Conservation (phyloP, 2,797 vertebrate species). For the Rousettus madagascariensis region DNA sequence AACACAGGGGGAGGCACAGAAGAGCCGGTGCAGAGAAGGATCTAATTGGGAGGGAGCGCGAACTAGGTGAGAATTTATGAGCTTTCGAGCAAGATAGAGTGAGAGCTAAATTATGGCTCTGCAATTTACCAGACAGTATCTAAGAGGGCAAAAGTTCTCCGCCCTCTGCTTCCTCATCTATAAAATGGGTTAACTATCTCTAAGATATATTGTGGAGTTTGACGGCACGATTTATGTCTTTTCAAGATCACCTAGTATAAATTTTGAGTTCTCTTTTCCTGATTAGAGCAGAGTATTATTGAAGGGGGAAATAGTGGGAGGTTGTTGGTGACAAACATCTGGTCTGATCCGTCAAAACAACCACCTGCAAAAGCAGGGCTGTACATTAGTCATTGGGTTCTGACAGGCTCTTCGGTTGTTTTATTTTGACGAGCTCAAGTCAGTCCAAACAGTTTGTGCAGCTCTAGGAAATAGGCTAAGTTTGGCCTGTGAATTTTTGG, state of each 20-base stretch:
- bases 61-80: not conserved
- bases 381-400: not conserved
- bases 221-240: not conserved
- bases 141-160: not conserved
- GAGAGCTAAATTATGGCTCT: not conserved
- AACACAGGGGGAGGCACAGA: accelerated
- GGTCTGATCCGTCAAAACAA: not conserved
- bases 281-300: not conserved
- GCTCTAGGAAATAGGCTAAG: conserved; percentile 59
- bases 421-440: conserved; percentile 24
- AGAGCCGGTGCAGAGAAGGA: not conserved
- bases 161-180: not conserved
- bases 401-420: not conserved
- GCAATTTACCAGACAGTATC: not conserved
- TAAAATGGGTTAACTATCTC: not conserved
- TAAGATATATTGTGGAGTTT: not conserved
- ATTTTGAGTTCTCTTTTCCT: not conserved
- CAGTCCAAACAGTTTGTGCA: conserved; percentile 40
- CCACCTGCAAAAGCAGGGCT: not conserved
- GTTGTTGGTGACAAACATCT: not conserved
- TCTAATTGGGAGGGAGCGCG: not conserved
- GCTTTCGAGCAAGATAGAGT: not conserved
- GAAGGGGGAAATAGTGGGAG: not conserved
- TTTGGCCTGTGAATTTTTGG: conserved; percentile 58
- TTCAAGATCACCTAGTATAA: not conserved